Evolutionary conservation across 2,797 vertebrate species (phyloP).

Genomic region (Rhodeus uyekii): DNA sequence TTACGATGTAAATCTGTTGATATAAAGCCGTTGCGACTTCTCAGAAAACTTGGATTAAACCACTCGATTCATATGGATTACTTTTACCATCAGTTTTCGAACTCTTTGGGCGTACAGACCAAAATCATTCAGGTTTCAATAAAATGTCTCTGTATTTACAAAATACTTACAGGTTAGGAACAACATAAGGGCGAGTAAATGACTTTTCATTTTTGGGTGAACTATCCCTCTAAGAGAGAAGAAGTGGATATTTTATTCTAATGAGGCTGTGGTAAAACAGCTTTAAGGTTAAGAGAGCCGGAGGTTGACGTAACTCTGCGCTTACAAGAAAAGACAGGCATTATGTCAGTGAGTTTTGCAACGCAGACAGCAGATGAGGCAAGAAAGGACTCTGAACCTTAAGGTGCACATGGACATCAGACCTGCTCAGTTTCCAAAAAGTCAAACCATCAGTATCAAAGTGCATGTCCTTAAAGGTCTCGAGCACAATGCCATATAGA

Average conservation of each 20-base stretch:
- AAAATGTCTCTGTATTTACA: background rate
- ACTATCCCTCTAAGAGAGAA: background rate
- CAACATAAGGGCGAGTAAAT: background rate
- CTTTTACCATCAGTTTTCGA: background rate
- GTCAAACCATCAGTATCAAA: background rate
- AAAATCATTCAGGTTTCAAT: background rate
- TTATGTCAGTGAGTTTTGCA: conserved; percentile 28
- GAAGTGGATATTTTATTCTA: no score
- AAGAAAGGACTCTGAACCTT: conserved; percentile 36
- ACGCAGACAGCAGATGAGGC: conserved; percentile 1
- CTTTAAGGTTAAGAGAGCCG: no score
- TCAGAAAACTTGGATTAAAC: background rate
- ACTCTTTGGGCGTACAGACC: background rate
- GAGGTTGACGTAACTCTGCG: background rate
- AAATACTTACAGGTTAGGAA: background rate
- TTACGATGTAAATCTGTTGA: background rate
- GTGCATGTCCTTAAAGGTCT: background rate
- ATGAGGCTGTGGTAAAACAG: background rate
- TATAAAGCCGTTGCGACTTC: background rate
- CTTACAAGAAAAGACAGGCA: background rate
- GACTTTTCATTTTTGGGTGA: background rate
- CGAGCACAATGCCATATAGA: background rate
- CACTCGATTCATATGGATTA: background rate
- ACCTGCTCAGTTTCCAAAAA: background rate
- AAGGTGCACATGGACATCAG: background rate